Conservation (phyloP, 2,888 invertebrate genomes). For the Caenorhabditis sinica region DNA sequence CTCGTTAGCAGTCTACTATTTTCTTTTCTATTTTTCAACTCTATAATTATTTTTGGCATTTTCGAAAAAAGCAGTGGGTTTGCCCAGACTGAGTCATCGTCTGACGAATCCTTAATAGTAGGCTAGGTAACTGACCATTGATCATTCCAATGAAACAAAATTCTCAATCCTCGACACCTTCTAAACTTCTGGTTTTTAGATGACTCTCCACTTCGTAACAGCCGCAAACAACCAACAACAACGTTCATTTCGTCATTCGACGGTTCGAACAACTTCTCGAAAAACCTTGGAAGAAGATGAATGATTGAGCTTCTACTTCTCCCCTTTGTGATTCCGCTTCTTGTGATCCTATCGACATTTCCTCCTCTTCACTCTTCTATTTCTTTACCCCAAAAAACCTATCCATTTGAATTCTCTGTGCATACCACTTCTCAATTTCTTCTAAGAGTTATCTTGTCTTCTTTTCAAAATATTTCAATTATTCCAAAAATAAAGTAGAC, state of each 20-base stretch:
- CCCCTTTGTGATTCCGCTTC: conserved; percentile 37
- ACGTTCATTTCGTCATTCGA: conserved; percentile 66
- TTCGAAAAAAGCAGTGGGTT: too few relatives aligned
- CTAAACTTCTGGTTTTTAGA: conserved; percentile 38
- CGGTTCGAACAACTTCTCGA: conserved; percentile 56
- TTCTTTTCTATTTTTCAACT: background rate
- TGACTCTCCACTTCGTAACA: conserved; percentile 63
- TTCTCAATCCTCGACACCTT: background rate
- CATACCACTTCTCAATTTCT: conserved; percentile 5
- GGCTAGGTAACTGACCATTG: background rate
- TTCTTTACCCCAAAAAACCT: conserved; percentile 3
- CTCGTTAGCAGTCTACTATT: too few relatives aligned
- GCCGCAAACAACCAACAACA: conserved; percentile 60
- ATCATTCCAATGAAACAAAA: background rate
- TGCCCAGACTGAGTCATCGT: too few relatives aligned
- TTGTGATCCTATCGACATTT: conserved; percentile 59
- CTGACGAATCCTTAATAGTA: background rate
- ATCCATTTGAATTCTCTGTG: conserved; percentile 5
- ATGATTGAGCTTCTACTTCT: too few relatives aligned
- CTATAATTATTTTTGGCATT: conserved; percentile 3
- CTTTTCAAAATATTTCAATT: conserved; percentile 5
- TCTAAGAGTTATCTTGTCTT: background rate
- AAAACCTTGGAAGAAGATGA: conserved; percentile 51
- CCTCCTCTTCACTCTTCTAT: conserved; percentile 4
- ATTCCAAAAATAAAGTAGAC: conserved; percentile 49